Base-by-base conservation (phyloP, 2,888 invertebrate genomes). In the Anaspis maculata region DNA sequence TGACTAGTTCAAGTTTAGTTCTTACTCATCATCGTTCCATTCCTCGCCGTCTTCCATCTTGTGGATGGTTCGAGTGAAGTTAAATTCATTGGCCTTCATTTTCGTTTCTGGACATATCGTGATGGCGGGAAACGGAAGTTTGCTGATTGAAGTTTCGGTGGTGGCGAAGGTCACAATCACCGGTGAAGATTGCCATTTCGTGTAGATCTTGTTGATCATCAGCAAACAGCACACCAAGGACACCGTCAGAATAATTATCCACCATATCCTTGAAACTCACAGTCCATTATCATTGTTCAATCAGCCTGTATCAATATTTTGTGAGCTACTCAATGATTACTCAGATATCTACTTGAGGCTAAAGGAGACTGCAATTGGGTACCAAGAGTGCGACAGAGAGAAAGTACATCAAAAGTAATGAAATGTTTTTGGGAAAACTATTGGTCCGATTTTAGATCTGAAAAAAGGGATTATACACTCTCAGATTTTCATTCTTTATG, bases 121-220 rank as follows among this genome's bases (percentile, higher is more conserved):
- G 5, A 64, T 56, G 2, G 61, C 59, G 1, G 64, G 64, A 49
- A 64, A 64, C 3, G 64, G 62, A 29, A 76, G 73, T 59, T 72
- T 69, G 71, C 75, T 76, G 28, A 77, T 72, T 2, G 75, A 73
- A 6, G 79, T 82, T 0, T 80, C 75, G 30, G 74, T 77, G 54
- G 81, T 81, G 1, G 81, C 79, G 52, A 83, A 82, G 51, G 78
- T 81, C 3, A 83, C 82, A 50, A 83, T 83, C 1, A 83, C 82
- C 1, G 83, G 83, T 52, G 74, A 78, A 15, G 10, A 14, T 3
- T 74, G 71, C 79, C 80, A 81, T 57, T 80, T 81, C 42, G 71
- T 67, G 72, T 76, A 81, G 7, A 78, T 73, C 53, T 77, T 73
- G 34, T 67, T 64, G 23, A 77, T 79, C 3, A 76, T 60, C 21